Percentiles rank a stretch among this genome's conserved stretches.
Conservation (phyloP, 2,113 vertebrate species). For the Psittacara wagleri region DNA sequence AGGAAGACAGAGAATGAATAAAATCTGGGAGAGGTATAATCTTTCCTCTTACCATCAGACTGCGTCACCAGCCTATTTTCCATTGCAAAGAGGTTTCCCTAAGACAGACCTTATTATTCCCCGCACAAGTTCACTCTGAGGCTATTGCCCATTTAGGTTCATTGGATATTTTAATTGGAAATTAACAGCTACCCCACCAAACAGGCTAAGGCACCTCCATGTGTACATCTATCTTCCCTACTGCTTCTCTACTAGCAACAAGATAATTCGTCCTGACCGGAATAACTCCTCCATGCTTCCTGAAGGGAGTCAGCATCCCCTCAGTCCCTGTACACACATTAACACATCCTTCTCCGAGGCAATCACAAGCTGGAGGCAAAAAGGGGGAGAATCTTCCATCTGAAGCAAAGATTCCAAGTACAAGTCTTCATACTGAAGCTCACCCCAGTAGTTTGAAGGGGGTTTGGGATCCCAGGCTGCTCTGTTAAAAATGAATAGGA, state of each 20-base stretch:
- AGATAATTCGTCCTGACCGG: not conserved
- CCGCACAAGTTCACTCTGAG: not conserved
- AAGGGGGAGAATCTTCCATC: not conserved
- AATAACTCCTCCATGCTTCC: not conserved
- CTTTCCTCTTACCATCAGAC: not conserved
- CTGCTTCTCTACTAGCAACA: not conserved
- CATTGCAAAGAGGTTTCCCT: slow-evolving; percentile 32
- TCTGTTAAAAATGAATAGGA: not conserved
- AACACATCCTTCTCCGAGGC: not conserved
- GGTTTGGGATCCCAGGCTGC: not conserved
- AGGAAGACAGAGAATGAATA: not conserved
- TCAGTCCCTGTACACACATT: not conserved
- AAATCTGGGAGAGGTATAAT: not conserved
- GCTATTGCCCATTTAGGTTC: not conserved
- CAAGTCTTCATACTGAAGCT: not conserved
- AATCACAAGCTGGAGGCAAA: not conserved
- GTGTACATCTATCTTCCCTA: not conserved
- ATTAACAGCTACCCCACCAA: not conserved
- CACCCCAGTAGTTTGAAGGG: not conserved
- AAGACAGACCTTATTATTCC: not conserved
- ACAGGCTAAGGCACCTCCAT: not conserved
- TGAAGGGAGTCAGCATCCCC: not conserved
- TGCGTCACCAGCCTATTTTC: not conserved
- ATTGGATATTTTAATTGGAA: not conserved
- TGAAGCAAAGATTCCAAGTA: not conserved